phyloP scores from a whole-genome alignment of 2,797 vertebrate genomes.

The Rhincodon typus region DNA sequence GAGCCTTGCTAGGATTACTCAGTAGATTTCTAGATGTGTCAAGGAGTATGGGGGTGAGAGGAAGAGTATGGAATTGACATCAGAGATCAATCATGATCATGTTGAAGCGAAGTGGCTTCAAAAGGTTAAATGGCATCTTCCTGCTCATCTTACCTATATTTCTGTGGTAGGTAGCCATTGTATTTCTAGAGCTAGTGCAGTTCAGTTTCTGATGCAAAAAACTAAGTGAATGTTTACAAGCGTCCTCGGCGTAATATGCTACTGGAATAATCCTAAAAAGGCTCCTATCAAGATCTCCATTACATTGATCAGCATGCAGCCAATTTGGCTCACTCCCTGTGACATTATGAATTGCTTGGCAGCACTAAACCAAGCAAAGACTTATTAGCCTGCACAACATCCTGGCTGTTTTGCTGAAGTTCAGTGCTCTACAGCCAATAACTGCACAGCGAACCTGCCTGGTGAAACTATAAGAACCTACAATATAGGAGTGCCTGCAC shows the following conservation, averaged over 20 bases:
- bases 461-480: too few relatives aligned
- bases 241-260: not conserved
- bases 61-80: too few relatives aligned
- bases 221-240: not conserved
- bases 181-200: too few relatives aligned
- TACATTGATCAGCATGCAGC: not conserved
- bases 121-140: too few relatives aligned
- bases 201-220: not conserved
- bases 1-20: not conserved
- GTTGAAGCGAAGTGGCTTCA: too few relatives aligned
- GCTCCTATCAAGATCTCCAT: not conserved
- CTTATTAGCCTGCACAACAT: not conserved
- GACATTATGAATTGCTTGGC: not conserved
- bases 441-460: not conserved
- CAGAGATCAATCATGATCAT: too few relatives aligned
- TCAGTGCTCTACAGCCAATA: not conserved
- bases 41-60: too few relatives aligned
- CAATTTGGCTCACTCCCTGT: not conserved
- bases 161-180: too few relatives aligned
- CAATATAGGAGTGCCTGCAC: too few relatives aligned
- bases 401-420: not conserved
- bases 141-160: too few relatives aligned
- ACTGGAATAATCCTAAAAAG: not conserved
- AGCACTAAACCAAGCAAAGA: not conserved
- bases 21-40: not conserved